Conservation (phyloP, 2,888 invertebrate species). For the Heliconius ismenius region DNA sequence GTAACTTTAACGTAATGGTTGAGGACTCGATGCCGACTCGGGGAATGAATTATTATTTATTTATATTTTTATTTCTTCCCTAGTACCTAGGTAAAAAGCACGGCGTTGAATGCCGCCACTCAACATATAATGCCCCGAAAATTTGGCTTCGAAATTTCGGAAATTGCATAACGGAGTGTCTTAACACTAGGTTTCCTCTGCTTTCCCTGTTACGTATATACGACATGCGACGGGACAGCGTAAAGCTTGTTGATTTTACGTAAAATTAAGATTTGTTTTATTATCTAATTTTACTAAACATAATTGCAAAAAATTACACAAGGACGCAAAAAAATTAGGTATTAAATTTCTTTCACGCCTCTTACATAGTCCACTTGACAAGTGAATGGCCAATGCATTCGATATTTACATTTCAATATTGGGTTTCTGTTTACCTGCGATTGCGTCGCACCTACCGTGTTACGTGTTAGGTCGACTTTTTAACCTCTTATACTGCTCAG, state of each 20-base stretch:
- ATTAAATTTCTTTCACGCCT: constrained; percentile 33
- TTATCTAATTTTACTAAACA: neutral
- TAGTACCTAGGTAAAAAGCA: too few relatives aligned
- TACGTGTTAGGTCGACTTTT: neutral
- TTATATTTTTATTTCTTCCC: too few relatives aligned
- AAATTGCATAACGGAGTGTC: too few relatives aligned
- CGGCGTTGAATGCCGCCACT: neutral
- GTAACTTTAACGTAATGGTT: too few relatives aligned
- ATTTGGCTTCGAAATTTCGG: too few relatives aligned
- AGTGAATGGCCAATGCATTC: constrained; percentile 28
- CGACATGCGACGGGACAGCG: too few relatives aligned
- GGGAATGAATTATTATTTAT: too few relatives aligned
- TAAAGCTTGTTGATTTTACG: too few relatives aligned
- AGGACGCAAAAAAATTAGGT: constrained; percentile 11
- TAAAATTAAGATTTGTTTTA: too few relatives aligned
- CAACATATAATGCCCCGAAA: neutral
- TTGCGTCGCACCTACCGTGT: constrained; percentile 6
- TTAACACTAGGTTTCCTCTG: too few relatives aligned
- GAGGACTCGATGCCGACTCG: too few relatives aligned
- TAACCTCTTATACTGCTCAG: neutral
- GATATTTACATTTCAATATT: constrained; percentile 29
- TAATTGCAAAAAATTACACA: neutral
- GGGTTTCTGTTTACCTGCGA: constrained; percentile 2
- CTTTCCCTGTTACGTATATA: too few relatives aligned
- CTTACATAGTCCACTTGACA: constrained; percentile 23